Evolutionary conservation across 2,797 vertebrate genomes (phyloP).

Genomic region (Gymnocypris eckloni): DNA sequence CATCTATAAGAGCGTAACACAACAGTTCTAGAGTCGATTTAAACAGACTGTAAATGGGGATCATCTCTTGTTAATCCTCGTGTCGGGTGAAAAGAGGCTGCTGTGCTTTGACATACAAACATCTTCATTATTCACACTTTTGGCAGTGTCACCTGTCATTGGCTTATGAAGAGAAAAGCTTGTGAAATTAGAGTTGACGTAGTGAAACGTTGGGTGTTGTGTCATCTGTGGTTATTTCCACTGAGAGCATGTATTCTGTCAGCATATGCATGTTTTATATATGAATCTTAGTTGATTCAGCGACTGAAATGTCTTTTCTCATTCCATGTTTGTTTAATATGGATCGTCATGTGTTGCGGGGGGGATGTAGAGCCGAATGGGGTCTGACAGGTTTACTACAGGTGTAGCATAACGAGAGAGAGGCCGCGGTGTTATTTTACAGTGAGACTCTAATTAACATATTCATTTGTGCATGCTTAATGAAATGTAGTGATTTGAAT

Average conservation of each 20-base stretch:
- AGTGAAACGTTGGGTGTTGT: slow-evolving; percentile 4
- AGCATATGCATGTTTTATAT: slow-evolving; percentile 20
- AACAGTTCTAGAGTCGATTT: background rate
- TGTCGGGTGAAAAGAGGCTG: slow-evolving; percentile 16
- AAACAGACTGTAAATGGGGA: slow-evolving; percentile 22
- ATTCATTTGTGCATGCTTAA: slow-evolving; percentile 63
- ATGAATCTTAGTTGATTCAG: slow-evolving; percentile 10
- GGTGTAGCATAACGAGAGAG: slow-evolving; percentile 32
- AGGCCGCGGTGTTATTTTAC: slow-evolving; percentile 26
- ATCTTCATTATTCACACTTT: slow-evolving; percentile 19
- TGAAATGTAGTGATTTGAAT: slow-evolving; percentile 65
- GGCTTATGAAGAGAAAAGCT: slow-evolving; percentile 14
- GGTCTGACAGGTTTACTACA: slow-evolving; percentile 37
- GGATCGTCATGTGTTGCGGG: background rate
- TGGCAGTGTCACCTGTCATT: slow-evolving; percentile 13
- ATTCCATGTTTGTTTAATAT: slow-evolving; percentile 20
- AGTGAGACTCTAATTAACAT: slow-evolving; percentile 63
- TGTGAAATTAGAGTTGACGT: slow-evolving; percentile 23
- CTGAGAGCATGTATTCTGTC: slow-evolving; percentile 13
- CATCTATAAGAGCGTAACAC: background rate
- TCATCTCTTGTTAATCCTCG: slow-evolving; percentile 37
- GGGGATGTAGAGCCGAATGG: slow-evolving; percentile 28
- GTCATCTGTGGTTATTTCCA: slow-evolving; percentile 20
- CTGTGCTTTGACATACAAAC: background rate
- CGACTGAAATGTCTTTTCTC: background rate